Conservation (phyloP, 2,797 vertebrate species). For the Hemibagrus guttatus region DNA sequence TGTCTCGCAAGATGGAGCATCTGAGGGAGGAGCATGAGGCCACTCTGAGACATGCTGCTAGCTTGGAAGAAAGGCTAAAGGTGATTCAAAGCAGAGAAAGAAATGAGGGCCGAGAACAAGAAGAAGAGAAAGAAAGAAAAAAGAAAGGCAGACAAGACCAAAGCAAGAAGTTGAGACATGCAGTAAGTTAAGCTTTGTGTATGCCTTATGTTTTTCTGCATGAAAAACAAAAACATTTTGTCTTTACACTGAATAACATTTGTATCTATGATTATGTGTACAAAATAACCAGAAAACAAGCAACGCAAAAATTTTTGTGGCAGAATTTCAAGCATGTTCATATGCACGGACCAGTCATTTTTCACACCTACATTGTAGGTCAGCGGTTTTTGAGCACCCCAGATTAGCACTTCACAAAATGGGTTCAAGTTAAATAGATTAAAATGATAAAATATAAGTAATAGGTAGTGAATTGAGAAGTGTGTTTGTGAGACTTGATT, state of each 20-base stretch:
- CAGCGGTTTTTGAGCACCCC: too few species aligned
- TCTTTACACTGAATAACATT: neutral
- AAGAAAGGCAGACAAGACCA: conserved; percentile 23
- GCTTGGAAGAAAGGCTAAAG: conserved; percentile 47
- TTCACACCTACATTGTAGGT: too few species aligned
- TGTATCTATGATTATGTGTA: neutral
- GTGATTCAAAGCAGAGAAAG: conserved; percentile 30
- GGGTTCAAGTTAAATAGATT: too few species aligned
- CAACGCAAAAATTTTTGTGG: neutral
- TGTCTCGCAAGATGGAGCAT: conserved; percentile 60
- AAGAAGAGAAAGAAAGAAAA: conserved; percentile 33
- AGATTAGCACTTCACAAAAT: too few species aligned
- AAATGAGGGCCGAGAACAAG: conserved; percentile 15
- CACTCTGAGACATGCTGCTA: conserved; percentile 63
- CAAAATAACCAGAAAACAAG: neutral
- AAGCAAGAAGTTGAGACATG: conserved; percentile 52
- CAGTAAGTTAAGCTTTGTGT: conserved; percentile 58
- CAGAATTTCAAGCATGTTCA: neutral
- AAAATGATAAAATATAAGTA: too few species aligned
- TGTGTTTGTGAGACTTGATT: too few species aligned
- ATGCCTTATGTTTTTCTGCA: neutral
- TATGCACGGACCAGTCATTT: neutral
- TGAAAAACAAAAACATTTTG: neutral
- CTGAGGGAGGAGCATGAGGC: conserved; percentile 67
- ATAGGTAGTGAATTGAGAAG: too few species aligned